phyloP scores from a whole-genome alignment of 2,113 vertebrate genomes.

The Erinaceus europaeus region DNA sequence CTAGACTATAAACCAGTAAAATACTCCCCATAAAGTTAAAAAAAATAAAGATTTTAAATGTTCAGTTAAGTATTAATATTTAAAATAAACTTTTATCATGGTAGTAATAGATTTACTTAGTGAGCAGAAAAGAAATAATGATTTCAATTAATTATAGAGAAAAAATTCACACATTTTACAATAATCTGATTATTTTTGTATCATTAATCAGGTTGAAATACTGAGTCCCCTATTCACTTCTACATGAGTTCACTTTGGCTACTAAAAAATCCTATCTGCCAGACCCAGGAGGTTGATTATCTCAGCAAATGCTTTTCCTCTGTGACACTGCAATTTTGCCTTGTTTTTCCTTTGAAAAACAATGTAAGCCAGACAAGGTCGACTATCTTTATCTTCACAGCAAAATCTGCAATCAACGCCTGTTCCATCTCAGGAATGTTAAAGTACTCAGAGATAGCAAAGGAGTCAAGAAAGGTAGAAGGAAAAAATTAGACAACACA shows the following conservation, averaged over 20 bases:
- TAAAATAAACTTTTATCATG: slow-evolving; percentile 7
- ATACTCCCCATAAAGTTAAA: too few species aligned
- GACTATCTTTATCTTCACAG: background rate
- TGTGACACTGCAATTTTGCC: slow-evolving; percentile 5
- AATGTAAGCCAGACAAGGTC: background rate
- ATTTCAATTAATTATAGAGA: background rate
- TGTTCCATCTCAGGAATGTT: background rate
- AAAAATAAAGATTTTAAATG: too few species aligned
- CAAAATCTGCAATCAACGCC: background rate
- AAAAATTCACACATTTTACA: slow-evolving; percentile 14
- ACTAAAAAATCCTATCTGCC: background rate
- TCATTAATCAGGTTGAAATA: background rate
- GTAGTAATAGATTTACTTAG: background rate
- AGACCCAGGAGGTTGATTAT: slow-evolving; percentile 13
- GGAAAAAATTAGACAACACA: background rate
- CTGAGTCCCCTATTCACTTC: background rate
- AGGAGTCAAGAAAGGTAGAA: slow-evolving; percentile 20
- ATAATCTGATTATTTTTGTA: background rate
- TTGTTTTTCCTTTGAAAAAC: slow-evolving; percentile 33
- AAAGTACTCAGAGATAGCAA: background rate
- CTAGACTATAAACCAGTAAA: too few species aligned
- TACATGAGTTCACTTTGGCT: background rate
- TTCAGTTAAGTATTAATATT: background rate
- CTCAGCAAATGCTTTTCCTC: slow-evolving; percentile 44
- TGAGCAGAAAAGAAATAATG: background rate